Conservation (phyloP, 2,797 vertebrate species). For the Yasuhikotakia modesta region DNA sequence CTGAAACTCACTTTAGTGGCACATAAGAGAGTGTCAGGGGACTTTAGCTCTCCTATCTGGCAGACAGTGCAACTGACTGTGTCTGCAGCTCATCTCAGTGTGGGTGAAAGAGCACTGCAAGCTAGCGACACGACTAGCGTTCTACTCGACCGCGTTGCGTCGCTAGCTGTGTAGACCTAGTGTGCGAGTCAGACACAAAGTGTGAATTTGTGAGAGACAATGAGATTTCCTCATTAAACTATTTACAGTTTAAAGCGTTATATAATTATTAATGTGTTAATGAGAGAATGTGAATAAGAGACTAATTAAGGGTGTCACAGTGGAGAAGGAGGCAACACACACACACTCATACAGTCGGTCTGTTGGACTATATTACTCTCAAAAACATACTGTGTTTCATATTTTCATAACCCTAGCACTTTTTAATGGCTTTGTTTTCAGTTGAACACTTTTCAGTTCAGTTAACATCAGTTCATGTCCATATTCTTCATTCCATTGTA, state of each 20-base stretch:
- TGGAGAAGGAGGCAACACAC: background rate
- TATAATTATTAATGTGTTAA: slow-evolving; percentile 28
- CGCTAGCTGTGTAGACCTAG: background rate
- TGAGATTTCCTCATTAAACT: slow-evolving; percentile 34
- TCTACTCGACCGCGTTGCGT: background rate
- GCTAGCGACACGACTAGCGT: background rate
- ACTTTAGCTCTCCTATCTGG: slow-evolving; percentile 34
- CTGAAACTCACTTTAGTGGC: slow-evolving; percentile 46
- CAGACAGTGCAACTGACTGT: slow-evolving; percentile 12
- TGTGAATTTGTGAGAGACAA: slow-evolving; percentile 21
- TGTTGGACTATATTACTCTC: background rate
- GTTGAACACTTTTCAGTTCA: no score
- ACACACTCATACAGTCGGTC: background rate
- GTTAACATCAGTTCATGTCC: no score
- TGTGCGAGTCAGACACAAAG: background rate
- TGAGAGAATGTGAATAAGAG: slow-evolving; percentile 14
- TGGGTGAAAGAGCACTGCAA: slow-evolving; percentile 12
- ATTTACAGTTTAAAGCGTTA: slow-evolving; percentile 38
- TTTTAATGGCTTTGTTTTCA: no score
- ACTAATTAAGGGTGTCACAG: slow-evolving; percentile 12
- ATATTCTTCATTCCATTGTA: no score
- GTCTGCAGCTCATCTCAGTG: slow-evolving; percentile 19
- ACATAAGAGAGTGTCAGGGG: slow-evolving; percentile 33
- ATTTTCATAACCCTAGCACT: no score
- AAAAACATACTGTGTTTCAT: no score